Percentiles rank a stretch among this genome's conserved stretches.
phyloP scores from a whole-genome alignment of 2,113 vertebrate genomes.

The Stegastes partitus region DNA sequence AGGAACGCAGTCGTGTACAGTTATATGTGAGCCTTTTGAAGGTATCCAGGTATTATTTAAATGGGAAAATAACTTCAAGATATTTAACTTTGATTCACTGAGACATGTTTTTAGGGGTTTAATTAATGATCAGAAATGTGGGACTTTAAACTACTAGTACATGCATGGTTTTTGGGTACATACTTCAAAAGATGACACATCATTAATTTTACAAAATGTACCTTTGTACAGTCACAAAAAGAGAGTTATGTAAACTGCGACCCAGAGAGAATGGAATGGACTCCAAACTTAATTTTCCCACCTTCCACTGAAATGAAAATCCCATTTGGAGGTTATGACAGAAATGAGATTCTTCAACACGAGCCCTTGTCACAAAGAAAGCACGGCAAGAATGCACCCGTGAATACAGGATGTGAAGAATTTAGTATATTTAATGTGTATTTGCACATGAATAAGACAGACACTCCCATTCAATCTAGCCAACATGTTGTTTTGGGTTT shows the following conservation, averaged over 20 bases:
- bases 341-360: conserved; percentile 46
- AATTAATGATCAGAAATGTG: too few relatives aligned
- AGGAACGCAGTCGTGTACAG: too few relatives aligned
- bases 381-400: conserved; percentile 6
- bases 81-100: too few relatives aligned
- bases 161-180: not conserved
- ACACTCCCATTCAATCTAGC: conserved; percentile 18
- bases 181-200: not conserved
- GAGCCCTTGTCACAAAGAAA: conserved; percentile 33
- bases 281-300: conserved; percentile 32
- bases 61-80: too few relatives aligned
- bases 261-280: not conserved
- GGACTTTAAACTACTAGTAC: too few relatives aligned
- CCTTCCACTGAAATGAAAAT: conserved; percentile 51
- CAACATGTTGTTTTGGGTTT: conserved; percentile 31
- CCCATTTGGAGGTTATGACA: conserved; percentile 45
- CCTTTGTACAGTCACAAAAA: conserved; percentile 5
- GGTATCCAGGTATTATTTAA: too few relatives aligned
- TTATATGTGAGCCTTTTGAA: too few relatives aligned
- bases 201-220: conserved; percentile 5
- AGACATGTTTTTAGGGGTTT: too few relatives aligned
- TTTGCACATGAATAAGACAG: conserved; percentile 53
- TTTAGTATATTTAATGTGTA: conserved; percentile 21
- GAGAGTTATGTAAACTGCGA: not conserved
- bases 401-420: conserved; percentile 34